Conservation (phyloP, 2,888 invertebrate genomes). For the Apantesis nais region DNA sequence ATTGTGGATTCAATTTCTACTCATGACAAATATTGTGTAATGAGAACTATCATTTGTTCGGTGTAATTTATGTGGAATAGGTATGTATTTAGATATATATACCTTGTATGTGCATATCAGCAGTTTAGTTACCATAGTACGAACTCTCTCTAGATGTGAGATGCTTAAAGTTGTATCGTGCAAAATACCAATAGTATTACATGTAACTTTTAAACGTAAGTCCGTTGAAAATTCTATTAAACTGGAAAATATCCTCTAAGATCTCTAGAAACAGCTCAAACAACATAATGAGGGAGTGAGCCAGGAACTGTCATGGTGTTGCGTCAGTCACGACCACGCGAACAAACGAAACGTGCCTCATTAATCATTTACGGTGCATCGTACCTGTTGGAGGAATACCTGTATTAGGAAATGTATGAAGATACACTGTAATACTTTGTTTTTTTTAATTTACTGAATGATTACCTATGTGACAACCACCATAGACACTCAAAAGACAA, state of each 20-base stretch:
- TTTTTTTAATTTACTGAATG: too few relatives aligned
- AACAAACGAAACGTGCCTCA: constrained; percentile 57
- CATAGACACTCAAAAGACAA: not conserved
- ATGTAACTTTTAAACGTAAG: not conserved
- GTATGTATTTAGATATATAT: too few relatives aligned
- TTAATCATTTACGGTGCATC: constrained; percentile 35
- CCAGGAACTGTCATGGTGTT: constrained; percentile 44
- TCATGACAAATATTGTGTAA: too few relatives aligned
- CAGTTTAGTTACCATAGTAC: too few relatives aligned
- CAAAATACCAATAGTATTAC: not conserved
- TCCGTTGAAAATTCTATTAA: not conserved
- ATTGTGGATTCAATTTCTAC: too few relatives aligned
- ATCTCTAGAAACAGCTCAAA: not conserved
- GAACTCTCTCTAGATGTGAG: not conserved
- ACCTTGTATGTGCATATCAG: too few relatives aligned
- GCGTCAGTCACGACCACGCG: constrained; percentile 61
- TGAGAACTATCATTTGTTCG: too few relatives aligned
- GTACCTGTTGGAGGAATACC: constrained; percentile 37
- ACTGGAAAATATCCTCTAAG: constrained; percentile 3
- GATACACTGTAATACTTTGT: not conserved
- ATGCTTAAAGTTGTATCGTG: not conserved
- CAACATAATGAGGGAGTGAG: constrained; percentile 28
- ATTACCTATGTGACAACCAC: too few relatives aligned
- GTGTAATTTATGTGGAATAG: too few relatives aligned
- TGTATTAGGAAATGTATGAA: constrained; percentile 14